Evolutionary conservation across 2,888 invertebrate genomes (phyloP).

Genomic region (Dolichopus griseipennis): DNA sequence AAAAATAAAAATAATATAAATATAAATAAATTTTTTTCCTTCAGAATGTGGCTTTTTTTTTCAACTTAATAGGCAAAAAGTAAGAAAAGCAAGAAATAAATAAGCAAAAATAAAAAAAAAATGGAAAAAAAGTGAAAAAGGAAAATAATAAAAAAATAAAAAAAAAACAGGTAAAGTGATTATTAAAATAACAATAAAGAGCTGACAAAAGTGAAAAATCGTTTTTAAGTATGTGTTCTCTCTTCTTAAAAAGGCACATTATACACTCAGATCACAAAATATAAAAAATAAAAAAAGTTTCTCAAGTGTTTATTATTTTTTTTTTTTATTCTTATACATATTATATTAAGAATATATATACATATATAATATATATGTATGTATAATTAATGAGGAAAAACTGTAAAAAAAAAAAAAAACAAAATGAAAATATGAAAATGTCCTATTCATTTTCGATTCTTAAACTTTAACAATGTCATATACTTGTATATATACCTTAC

Average conservation of each 20-base stretch:
- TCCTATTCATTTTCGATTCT: conserved; percentile 5
- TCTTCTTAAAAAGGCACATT: not conserved
- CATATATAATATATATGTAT: not conserved
- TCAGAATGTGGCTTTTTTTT: not conserved
- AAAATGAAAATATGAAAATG: not conserved
- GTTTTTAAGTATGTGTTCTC: not conserved
- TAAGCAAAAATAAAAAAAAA: no score
- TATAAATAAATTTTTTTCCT: not conserved
- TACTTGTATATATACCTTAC: not conserved
- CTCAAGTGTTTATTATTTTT: not conserved
- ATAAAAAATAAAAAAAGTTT: no score
- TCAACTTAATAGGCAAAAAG: not conserved
- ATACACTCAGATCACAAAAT: not conserved
- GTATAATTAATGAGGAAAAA: not conserved
- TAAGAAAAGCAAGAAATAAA: not conserved
- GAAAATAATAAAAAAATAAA: not conserved
- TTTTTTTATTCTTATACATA: no score
- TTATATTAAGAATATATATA: not conserved
- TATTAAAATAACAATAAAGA: conserved; percentile 6
- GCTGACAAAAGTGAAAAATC: conserved; percentile 6
- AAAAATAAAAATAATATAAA: not conserved
- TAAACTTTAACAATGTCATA: not conserved
- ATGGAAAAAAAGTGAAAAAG: not conserved
- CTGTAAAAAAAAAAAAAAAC: no score
- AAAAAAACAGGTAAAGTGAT: conserved; percentile 3